Conservation (phyloP, 2,113 vertebrate genomes). For the Eublepharis macularius region DNA sequence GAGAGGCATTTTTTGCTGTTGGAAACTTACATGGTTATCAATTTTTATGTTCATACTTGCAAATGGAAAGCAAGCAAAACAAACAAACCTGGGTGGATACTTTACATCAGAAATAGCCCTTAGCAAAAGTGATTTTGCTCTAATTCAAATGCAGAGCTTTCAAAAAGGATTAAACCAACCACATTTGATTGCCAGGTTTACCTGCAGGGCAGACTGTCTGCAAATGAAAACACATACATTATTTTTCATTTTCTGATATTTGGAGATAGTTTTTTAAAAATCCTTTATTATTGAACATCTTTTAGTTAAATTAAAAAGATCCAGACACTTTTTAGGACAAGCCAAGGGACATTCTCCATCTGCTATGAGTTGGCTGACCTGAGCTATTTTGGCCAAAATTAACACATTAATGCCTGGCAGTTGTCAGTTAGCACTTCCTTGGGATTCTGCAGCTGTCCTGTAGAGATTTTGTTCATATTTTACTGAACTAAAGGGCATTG, state of each 20-base stretch:
- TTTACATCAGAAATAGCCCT: conserved; percentile 13
- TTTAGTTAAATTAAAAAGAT: neutral
- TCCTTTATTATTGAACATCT: neutral
- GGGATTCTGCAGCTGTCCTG: neutral
- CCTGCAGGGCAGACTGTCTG: neutral
- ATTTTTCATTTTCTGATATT: neutral
- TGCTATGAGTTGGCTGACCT: neutral
- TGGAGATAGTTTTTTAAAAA: neutral
- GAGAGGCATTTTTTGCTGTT: neutral
- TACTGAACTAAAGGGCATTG: conserved; percentile 10
- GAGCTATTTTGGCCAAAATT: conserved; percentile 12
- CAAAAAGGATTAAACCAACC: conserved; percentile 10
- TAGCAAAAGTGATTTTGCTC: conserved; percentile 14
- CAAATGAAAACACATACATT: neutral
- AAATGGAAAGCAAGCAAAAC: neutral
- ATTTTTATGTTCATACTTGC: neutral
- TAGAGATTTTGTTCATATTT: conserved; percentile 5
- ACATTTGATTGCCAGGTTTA: conserved; percentile 4
- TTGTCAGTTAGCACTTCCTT: neutral
- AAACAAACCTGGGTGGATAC: neutral
- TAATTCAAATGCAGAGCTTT: conserved; percentile 15
- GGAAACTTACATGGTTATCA: neutral
- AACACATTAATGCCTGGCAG: neutral
- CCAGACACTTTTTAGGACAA: neutral
- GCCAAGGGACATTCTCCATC: neutral